Percentiles rank a stretch among this genome's conserved stretches.
phyloP scores from a whole-genome alignment of 2,888 invertebrate species.

The Drosophila leonis region DNA sequence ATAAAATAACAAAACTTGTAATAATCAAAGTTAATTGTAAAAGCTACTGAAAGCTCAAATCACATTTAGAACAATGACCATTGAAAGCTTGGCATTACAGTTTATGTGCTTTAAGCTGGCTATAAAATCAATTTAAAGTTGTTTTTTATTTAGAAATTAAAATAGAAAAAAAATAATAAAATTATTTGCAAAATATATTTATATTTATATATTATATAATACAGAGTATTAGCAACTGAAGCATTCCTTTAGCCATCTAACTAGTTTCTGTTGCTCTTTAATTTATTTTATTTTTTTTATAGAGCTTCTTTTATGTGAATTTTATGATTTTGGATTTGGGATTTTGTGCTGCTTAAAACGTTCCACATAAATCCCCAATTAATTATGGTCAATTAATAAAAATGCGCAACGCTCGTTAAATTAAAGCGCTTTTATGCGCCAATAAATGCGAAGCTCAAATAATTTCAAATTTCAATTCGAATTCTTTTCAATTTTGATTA shows the following conservation, averaged over 20 bases:
- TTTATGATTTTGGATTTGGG: constrained; percentile 19
- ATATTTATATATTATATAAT: background rate
- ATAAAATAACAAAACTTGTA: background rate
- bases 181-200: background rate
- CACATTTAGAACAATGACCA: background rate
- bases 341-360: constrained; percentile 32
- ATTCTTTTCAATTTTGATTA: constrained; percentile 24
- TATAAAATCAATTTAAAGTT: background rate
- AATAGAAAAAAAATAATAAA: background rate
- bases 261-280: background rate
- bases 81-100: background rate
- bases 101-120: background rate
- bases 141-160: background rate
- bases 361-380: constrained; percentile 61
- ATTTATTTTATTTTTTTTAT: background rate
- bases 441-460: constrained; percentile 54
- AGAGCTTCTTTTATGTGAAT: constrained; percentile 36
- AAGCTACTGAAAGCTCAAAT: background rate
- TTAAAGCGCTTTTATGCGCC: constrained; percentile 53
- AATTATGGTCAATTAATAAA: constrained; percentile 68
- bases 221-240: background rate
- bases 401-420: constrained; percentile 57
- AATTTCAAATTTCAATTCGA: constrained; percentile 49
- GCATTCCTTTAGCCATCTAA: background rate
- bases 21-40: background rate